Percentiles rank a stretch among this genome's conserved stretches.
phyloP scores from a whole-genome alignment of 1,140 invertebrate species.

The Euura saliciscinereae region DNA sequence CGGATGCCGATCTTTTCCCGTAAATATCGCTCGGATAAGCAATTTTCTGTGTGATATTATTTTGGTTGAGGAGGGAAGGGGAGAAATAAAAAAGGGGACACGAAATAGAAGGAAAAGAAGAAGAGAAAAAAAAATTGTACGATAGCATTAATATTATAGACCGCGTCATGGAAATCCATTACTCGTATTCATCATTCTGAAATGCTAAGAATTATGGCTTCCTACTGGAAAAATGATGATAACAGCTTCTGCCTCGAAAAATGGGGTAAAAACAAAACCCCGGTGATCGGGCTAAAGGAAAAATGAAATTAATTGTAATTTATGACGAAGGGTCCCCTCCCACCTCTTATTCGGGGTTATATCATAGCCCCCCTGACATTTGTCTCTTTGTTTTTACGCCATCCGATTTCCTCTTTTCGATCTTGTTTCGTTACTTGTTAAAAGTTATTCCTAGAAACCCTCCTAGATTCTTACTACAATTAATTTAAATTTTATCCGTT shows the following conservation, averaged over 20 bases:
- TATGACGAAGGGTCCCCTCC: neutral
- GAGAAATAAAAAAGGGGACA: neutral
- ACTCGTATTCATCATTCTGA: neutral
- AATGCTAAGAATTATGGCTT: neutral
- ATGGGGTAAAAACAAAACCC: neutral
- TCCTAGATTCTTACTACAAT: neutral
- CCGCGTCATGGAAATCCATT: neutral
- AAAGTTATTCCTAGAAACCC: neutral
- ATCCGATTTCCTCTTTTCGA: neutral
- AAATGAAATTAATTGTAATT: constrained; percentile 1
- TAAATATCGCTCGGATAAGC: neutral
- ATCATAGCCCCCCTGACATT: neutral
- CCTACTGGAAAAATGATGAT: neutral
- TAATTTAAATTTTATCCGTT: neutral
- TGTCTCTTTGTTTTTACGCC: constrained; percentile 5
- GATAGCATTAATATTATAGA: neutral
- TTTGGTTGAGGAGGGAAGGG: neutral
- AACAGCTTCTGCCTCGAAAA: neutral
- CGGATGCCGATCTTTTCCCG: neutral
- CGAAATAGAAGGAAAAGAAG: neutral
- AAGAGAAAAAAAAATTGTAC: neutral
- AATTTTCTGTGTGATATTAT: neutral
- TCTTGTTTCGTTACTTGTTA: neutral
- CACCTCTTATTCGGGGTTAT: neutral
- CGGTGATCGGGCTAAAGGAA: neutral